Evolutionary conservation across 1,140 invertebrate genomes (phyloP), one percentile per base, ranked within the genome.

Genomic region (Sitobion miscanthi): DNA sequence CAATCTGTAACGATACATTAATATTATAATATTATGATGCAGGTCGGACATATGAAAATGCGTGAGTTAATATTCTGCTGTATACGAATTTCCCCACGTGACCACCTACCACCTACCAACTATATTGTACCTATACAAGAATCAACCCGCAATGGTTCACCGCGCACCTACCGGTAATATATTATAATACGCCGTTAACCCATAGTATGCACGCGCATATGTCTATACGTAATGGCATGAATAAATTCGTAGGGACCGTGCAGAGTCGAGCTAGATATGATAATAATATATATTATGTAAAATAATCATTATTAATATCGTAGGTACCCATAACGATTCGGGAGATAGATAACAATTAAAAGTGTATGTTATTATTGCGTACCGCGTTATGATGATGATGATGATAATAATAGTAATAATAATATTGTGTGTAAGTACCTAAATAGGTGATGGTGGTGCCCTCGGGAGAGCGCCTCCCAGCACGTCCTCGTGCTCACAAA

Each of bases 311-410:
- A 83, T 83, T 85, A 45, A 42, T 45, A 45, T 11, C 38, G 35
- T 14, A 1, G 82, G 21, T 0, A 5, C 11, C 42, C 23, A 25
- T 20, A 47, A 47, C 85, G 85, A 86, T 86, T 45, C 42, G 42
- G 42, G 45, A 45, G 23, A 47, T 17, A 30, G 85, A 86, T 86
- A 86, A 86, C 85, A 86, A 86, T 86, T 86, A 86, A 86, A 86
- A 86, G 85, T 86, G 2, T 69, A 69, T 17, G 62, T 69, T 69
- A n/a, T 69, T 69, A 69, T 69, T 69, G 62, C 62, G 62, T 69
- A 69, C 62, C 62, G 62, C 62, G 30, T 69, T 69, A 69, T 14
- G 62, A 30, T 5, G 6, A 54, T 54, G 5, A 69, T 14, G 62
- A 30, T 5, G 6, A 54, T 54, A 21, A 54, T 54, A 54, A 52